Conservation (phyloP, 2,113 vertebrate species). For the Erythrolamprus reginae region DNA sequence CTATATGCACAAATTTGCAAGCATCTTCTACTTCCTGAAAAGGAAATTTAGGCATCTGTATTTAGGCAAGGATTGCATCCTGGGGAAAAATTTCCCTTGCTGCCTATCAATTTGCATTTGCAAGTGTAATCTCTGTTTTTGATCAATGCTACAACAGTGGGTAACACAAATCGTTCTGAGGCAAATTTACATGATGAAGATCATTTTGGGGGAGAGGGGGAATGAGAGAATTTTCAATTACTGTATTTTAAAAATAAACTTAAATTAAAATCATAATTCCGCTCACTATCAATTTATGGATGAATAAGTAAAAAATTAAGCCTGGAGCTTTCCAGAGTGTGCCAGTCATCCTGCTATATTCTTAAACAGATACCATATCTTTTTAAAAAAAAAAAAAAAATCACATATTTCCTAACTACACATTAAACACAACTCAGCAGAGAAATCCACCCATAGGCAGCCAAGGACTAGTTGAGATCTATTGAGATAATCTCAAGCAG, state of each 20-base stretch:
- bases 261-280: constrained; percentile 14
- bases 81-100: neutral
- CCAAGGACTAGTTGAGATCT: neutral
- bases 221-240: neutral
- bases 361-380: constrained; percentile 16
- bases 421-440: neutral
- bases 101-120: constrained; percentile 1
- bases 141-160: neutral
- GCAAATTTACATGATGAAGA: neutral
- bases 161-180: neutral
- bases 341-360: neutral
- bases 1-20: neutral
- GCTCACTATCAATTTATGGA: neutral
- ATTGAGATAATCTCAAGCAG: neutral
- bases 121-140: neutral
- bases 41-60: constrained; percentile 4
- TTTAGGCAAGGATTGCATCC: neutral
- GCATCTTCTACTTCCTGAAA: constrained; percentile 10
- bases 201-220: rapidly evolving
- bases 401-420: constrained; percentile 2
- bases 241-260: neutral
- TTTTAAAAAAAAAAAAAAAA: no score
- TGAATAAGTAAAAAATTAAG: neutral
- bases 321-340: constrained; percentile 33
- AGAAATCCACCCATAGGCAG: neutral